Base-by-base conservation (phyloP, 2,797 vertebrate species). In the Picus viridis region DNA sequence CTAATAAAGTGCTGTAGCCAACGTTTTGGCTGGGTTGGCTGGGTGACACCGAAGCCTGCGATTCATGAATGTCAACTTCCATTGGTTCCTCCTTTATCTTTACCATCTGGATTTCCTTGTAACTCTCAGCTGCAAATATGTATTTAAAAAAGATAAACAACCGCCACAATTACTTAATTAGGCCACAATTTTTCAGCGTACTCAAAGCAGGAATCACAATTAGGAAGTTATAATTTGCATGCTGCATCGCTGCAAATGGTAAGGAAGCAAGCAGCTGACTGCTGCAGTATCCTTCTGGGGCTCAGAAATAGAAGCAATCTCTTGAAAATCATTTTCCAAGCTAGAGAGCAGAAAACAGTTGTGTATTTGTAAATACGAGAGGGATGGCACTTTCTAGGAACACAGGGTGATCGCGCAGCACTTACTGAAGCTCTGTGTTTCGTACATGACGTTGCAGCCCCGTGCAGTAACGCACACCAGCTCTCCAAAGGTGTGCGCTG, bases 21-120 rank as follows among this genome's bases (percentile, higher is more conserved):
- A 98, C 96, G 36, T 92, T 98, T 53, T 96, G 97, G 96, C 95
- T 96, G 85, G 95, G 83, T 32, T 97, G 97, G 95, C 95, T 97
- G 91, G 97, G 97, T 34, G 97, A 98, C 91, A 97, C 94, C 27
- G 98, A 98, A 95, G 98, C 97, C 74, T 97, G 98, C 1, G 98
- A 98, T 79, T 98, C 96, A 12, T 98, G 98, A 54, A 98, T 98
- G 96, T 99, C 99, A 92, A 99, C 98, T 96, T 99, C 99, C 99
- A 99, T 99, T 34, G 99, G 99, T 83, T 99, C 99, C 77, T 98
- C 98, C 98, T 99, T 99, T 93, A 99, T 98, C 96, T 98, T 98
- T 90, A 98, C 97, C 92, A 96, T 97, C 98, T 99, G 99, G 73
- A 97, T 88, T 74, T 99, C 99, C 97, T 99, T 99, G 98, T 98